phyloP scores from a whole-genome alignment of 2,888 invertebrate species.

The Notodonta ziczac region DNA sequence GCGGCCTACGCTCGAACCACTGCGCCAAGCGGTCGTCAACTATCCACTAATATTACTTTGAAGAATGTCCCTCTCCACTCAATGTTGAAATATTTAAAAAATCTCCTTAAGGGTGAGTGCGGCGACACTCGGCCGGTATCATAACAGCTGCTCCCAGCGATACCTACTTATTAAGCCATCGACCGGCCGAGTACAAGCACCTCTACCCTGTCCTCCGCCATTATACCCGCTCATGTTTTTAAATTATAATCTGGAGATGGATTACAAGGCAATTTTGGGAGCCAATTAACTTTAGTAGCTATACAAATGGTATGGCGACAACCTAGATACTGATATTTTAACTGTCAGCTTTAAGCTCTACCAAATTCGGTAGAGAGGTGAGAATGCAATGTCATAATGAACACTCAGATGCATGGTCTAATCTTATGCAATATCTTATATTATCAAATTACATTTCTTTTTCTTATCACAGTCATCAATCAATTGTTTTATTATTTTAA shows the following conservation, averaged over 20 bases:
- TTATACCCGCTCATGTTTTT: conserved; percentile 76
- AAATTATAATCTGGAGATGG: conserved; percentile 74
- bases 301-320: neutral
- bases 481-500: neutral
- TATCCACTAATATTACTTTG: no score
- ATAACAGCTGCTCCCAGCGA: conserved; percentile 82
- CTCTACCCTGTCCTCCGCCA: conserved; percentile 49
- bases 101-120: conserved; percentile 75
- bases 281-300: conserved; percentile 49
- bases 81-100: conserved; percentile 44
- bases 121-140: conserved; percentile 80
- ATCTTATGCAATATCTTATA: neutral
- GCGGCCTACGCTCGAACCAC: no score
- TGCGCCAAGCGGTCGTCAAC: no score
- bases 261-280: conserved; percentile 52
- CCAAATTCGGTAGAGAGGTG: no score
- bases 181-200: conserved; percentile 59
- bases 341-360: neutral
- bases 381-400: no score
- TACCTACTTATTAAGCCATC: conserved; percentile 82
- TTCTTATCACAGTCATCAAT: neutral
- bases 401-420: no score
- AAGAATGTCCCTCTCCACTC: conserved; percentile 50
- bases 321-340: neutral
- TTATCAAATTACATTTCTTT: neutral